Evolutionary conservation across 2,113 vertebrate genomes (phyloP).

Genomic region (Gobio gobio): DNA sequence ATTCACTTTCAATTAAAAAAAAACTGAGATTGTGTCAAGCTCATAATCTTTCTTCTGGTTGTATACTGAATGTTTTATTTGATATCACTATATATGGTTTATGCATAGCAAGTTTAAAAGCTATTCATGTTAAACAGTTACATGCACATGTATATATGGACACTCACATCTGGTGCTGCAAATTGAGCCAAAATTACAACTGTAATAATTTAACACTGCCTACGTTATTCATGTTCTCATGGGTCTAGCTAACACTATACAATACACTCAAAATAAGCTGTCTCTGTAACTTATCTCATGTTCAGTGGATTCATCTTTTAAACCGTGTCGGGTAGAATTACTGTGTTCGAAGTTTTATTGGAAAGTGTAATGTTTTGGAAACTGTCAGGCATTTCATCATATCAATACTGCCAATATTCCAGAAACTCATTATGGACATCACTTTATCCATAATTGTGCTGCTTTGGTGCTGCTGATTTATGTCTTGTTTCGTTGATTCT

Average conservation of each 20-base stretch:
- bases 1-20: constrained; percentile 9
- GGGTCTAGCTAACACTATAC: neutral
- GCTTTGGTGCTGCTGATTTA: constrained; percentile 21
- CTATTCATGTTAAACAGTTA: constrained; percentile 19
- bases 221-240: constrained; percentile 15
- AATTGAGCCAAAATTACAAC: constrained; percentile 15
- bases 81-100: neutral
- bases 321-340: neutral
- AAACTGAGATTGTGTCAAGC: neutral
- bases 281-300: neutral
- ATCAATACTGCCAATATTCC: neutral
- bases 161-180: constrained; percentile 27
- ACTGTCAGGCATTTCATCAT: neutral
- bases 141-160: neutral
- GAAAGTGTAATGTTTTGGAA: neutral
- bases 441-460: neutral
- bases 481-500: neutral
- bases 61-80: neutral
- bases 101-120: neutral
- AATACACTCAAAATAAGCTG: constrained; percentile 5
- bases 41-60: neutral
- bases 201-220: constrained; percentile 9
- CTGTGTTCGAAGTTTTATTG: neutral
- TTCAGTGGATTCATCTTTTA: neutral
- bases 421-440: neutral